These are phyloP conservation scores for Pagetopsis macropterus DNA, from an alignment of 2,797 vertebrate genomes.

Conservation along the genomic window DNA sequence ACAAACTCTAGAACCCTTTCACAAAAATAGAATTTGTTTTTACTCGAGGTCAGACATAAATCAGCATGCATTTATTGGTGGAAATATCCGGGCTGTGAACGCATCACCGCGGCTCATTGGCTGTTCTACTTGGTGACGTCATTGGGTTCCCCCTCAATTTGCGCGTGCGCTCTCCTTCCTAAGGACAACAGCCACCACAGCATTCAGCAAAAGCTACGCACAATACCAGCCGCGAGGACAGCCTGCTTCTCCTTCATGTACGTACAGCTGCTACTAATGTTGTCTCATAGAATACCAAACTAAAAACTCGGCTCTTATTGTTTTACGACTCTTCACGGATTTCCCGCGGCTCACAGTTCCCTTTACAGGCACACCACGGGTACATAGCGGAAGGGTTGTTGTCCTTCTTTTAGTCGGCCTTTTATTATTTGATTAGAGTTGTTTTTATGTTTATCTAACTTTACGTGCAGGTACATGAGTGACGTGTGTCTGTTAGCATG, in stretches of 20 bases:
- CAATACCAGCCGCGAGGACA: conserved; percentile 8
- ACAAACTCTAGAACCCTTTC: background rate
- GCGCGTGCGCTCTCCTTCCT: conserved; percentile 51
- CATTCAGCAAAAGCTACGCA: conserved; percentile 8
- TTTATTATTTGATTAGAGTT: accelerated
- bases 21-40: background rate
- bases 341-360: too few species aligned
- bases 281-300: background rate
- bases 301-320: accelerated
- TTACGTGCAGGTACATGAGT: background rate
- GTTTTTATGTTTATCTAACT: background rate
- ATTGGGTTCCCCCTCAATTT: conserved; percentile 56
- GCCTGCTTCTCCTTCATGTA: conserved; percentile 28
- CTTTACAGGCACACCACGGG: background rate
- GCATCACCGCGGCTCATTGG: conserved; percentile 44
- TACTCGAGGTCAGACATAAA: too few species aligned
- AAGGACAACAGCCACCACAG: background rate
- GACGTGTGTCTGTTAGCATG: conserved; percentile 1
- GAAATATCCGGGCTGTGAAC: background rate
- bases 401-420: background rate
- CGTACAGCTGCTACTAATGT: conserved; percentile 22
- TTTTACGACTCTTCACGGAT: background rate
- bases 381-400: background rate
- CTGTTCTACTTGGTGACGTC: conserved; percentile 36
- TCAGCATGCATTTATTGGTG: conserved; percentile 11